Conservation (phyloP, 2,797 vertebrate genomes). For the Sitta carolinensis region DNA sequence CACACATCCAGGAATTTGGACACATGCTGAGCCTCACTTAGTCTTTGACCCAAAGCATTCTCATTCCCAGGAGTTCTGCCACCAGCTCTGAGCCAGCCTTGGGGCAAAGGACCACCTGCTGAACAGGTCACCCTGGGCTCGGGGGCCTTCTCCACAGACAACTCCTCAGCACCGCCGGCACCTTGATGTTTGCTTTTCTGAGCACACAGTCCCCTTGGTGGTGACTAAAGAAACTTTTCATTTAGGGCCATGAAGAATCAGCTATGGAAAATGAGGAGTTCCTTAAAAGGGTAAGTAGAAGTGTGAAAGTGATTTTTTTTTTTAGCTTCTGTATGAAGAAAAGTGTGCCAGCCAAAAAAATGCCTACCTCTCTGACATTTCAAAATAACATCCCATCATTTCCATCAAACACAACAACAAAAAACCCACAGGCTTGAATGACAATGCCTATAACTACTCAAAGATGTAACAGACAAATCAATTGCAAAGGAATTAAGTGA, state of each 20-base stretch:
- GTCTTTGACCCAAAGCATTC: neutral
- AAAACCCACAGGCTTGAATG: neutral
- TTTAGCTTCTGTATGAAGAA: neutral
- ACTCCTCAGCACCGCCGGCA: neutral
- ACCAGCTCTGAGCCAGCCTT: neutral
- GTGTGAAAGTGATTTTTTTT: neutral
- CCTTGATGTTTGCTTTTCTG: neutral
- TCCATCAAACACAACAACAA: neutral
- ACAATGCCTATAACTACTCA: neutral
- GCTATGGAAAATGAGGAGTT: neutral
- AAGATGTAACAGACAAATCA: neutral
- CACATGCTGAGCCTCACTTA: neutral
- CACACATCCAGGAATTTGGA: fast-evolving
- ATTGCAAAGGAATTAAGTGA: neutral
- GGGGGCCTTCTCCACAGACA: neutral
- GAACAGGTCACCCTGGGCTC: neutral
- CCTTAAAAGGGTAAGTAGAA: neutral
- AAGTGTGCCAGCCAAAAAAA: neutral
- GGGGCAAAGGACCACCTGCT: neutral
- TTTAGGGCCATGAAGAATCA: neutral
- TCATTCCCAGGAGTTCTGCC: neutral
- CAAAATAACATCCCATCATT: neutral
- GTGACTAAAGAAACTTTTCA: neutral
- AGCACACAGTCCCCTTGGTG: neutral
- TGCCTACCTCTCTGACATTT: neutral